phyloP scores from a whole-genome alignment of 1,140 invertebrate genomes.

The Euura lappo region DNA sequence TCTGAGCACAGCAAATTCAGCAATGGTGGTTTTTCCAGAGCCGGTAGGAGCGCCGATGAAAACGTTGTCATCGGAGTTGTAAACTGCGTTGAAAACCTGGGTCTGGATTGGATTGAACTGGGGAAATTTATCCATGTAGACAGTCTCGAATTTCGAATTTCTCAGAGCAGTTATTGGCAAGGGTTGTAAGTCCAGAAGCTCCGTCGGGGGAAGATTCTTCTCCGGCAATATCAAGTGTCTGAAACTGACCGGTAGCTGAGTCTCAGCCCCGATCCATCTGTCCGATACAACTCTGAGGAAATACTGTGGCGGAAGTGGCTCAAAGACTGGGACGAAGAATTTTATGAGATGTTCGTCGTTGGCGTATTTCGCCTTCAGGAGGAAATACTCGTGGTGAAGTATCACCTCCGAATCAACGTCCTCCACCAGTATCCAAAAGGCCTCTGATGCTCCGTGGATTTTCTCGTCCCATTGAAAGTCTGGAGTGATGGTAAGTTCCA shows the following conservation, averaged over 20 bases:
- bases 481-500: constrained; percentile 98
- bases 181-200: constrained; percentile 97
- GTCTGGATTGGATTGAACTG: constrained; percentile 99
- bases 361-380: constrained; percentile 94
- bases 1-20: constrained; percentile 95
- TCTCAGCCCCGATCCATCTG: constrained; percentile 92
- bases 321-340: constrained; percentile 98
- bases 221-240: constrained; percentile 97
- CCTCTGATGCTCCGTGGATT: constrained; percentile 93
- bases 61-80: constrained; percentile 98
- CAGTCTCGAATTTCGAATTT: constrained; percentile 83
- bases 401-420: constrained; percentile 97
- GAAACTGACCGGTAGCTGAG: constrained; percentile 96
- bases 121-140: constrained; percentile 87
- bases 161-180: constrained; percentile 86
- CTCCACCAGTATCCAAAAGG: constrained; percentile 99
- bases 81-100: constrained; percentile 98
- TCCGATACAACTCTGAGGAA: constrained; percentile 86
- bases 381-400: constrained; percentile 97
- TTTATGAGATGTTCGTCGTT: constrained; percentile 96
- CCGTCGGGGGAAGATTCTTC: constrained; percentile 97
- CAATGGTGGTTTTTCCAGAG: constrained; percentile 95
- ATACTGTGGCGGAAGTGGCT: constrained; percentile 97
- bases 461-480: constrained; percentile 99
- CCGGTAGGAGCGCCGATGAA: constrained; percentile 98